Conservation (phyloP, 2,113 vertebrate genomes). For the Ploceus nigricollis region DNA sequence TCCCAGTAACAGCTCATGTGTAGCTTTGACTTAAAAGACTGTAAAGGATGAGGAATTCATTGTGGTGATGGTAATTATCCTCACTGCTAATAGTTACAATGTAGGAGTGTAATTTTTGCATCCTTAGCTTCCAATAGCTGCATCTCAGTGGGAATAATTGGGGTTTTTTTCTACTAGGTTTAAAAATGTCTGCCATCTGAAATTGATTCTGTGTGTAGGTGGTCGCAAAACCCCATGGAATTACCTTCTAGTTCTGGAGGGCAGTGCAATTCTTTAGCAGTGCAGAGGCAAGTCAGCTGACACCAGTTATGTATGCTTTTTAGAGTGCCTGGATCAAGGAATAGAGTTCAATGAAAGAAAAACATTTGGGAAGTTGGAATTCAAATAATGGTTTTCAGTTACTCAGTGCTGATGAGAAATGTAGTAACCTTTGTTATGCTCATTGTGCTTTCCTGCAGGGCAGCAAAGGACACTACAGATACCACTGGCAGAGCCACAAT, state of each 20-base stretch:
- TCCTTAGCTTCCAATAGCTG: not conserved
- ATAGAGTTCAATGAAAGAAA: not conserved
- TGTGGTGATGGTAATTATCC: not conserved
- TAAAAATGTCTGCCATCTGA: not conserved
- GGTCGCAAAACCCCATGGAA: not conserved
- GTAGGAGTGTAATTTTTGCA: not conserved
- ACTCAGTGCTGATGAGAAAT: not conserved
- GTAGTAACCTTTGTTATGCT: not conserved
- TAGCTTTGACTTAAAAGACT: not conserved
- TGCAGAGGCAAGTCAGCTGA: not conserved
- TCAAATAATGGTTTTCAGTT: not conserved
- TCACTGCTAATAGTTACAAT: not conserved
- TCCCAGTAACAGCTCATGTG: not conserved
- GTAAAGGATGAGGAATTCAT: not conserved
- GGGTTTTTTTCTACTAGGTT: not conserved
- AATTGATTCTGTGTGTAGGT: not conserved
- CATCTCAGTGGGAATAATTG: not conserved
- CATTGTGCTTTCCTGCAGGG: slow-evolving; percentile 74
- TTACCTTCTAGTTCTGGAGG: not conserved
- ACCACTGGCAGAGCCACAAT: slow-evolving; percentile 99
- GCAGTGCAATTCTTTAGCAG: not conserved
- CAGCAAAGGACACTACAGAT: slow-evolving; percentile 93
- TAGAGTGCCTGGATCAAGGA: not conserved
- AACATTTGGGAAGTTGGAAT: not conserved
- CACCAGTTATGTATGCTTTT: not conserved